Base-by-base conservation (phyloP, 2,888 invertebrate species). In the Syritta pipiens region DNA sequence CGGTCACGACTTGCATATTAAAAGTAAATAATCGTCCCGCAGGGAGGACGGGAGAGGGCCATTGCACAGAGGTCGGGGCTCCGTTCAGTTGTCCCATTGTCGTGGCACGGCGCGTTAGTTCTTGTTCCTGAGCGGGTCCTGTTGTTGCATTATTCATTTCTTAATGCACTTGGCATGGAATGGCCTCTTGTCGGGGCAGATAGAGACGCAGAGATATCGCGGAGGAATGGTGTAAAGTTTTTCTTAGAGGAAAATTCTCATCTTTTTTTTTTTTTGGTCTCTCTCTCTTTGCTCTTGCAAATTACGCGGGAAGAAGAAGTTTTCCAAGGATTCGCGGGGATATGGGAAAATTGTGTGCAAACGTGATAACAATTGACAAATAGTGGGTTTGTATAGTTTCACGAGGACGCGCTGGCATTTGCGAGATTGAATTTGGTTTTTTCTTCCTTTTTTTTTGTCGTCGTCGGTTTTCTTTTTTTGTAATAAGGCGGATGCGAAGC, bases 1-100 rank as follows among this genome's bases (percentile, higher is more conserved):
- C 67, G 74, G 79, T 79, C 79, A 79, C 79, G 79, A 74, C 79
- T 74, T 67, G 67, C 67, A 74, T 79, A 79, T 79, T 74, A 79
- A 79, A 79, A 62, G 79, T 79, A 79, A 79, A 79, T 60, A 74
- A 79, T 67, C 79, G 65, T 53, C 10, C 7, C n/a, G n/a, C n/a
- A n/a, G n/a, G n/a, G n/a, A n/a, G n/a, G n/a, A n/a, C n/a, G n/a
- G n/a, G n/a, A n/a, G n/a, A n/a, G n/a, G n/a, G n/a, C n/a, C 3
- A 28, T 12, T 24, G 42, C 4, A 49, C 42, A 35, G 48, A 65
- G 72, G 77, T 77, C 62, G 59, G 49, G n/a, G n/a, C n/a, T n/a
- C 19, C 32, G 17, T 40, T 28, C 28, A n/a, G 28, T 28, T 4
- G 28, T 28, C 4, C 42, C 60, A 62, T 74, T 74, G 72, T 67